Evolutionary conservation across 2,797 vertebrate genomes (phyloP), one percentile per base, ranked within the genome.

Genomic region (Hyperoplus lanceolatus): DNA sequence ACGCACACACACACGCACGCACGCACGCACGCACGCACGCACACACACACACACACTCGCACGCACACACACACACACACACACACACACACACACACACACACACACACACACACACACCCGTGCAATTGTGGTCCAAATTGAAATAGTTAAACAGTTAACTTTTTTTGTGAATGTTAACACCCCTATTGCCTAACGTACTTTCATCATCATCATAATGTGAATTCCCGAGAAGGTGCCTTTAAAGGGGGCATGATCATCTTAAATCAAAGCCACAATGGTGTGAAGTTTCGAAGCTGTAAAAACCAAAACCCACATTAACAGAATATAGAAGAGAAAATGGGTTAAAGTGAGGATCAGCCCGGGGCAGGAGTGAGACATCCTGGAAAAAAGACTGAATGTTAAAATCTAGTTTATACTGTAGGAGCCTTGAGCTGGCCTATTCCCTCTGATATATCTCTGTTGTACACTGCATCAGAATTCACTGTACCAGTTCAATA

Each of bases 181-280:
- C 29, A 29, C 29, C 29, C 29, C 29, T 83, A 60, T 78, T 72
- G 77, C 85, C 85, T 74, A 29, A 85, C 71, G 70, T 77, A 75
- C 61, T 65, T 54, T 78, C 59, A 73, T 76, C 73, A 77, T 55
- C 69, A 29, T 84, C 43, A 80, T 84, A 87, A 87, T 76, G 79
- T 86, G 83, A 90, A 90, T 79, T 57, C 73, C 45, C 18, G 58
- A 78, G 46, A 85, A 58, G 55, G 81, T 50, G 51, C 64, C 65
- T 72, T 29, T 71, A 82, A 84, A 77, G 75, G 62, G 73, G 64
- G 64, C 79, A 74, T 73, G 73, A 82, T 89, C 77, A 57, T 74
- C 60, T 54, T 78, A 90, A 93, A 84, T 85, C 69, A 92, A 91
- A 92, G 80, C 46, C 45, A 65, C 41, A 45, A 71, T 83, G 71